Percentiles rank a stretch among this genome's conserved stretches.
Evolutionary conservation across 2,113 vertebrate species (phyloP).

Genomic region (Suricata suricatta): DNA sequence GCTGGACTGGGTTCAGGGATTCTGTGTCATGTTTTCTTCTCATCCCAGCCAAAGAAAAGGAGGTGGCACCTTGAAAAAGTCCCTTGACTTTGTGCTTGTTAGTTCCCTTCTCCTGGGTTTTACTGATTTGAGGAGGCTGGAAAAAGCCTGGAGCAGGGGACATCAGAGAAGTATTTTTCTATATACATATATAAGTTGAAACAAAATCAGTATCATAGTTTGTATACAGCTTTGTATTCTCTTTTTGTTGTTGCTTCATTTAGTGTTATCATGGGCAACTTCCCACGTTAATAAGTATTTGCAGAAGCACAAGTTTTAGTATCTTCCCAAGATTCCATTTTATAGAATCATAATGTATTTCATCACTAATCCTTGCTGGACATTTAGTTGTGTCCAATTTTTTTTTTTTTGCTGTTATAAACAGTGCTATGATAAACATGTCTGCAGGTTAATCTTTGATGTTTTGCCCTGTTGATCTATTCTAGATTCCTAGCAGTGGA

Average conservation of each 20-base stretch:
- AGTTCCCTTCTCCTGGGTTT: not conserved
- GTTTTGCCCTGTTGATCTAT: not conserved
- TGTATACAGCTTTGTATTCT: not conserved
- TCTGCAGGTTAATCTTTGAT: not conserved
- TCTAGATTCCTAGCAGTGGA: not conserved
- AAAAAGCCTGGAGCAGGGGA: not conserved
- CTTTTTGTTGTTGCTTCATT: not conserved
- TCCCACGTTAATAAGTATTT: conserved; percentile 9
- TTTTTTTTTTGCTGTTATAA: not conserved
- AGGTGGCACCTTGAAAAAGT: not conserved
- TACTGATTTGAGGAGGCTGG: not conserved
- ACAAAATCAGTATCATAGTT: not conserved
- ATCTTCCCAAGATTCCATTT: not conserved
- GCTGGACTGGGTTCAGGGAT: not conserved
- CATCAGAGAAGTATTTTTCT: not conserved
- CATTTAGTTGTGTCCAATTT: not conserved
- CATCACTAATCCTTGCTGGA: not conserved
- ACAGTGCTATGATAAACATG: not conserved
- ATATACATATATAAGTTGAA: not conserved
- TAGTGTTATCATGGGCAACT: not conserved
- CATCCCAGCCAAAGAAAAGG: not conserved
- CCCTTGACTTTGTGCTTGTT: not conserved
- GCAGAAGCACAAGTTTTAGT: not conserved
- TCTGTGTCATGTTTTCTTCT: not conserved
- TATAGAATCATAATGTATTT: not conserved